Conservation (phyloP, 1,140 invertebrate species). For the Cotesia typhae region DNA sequence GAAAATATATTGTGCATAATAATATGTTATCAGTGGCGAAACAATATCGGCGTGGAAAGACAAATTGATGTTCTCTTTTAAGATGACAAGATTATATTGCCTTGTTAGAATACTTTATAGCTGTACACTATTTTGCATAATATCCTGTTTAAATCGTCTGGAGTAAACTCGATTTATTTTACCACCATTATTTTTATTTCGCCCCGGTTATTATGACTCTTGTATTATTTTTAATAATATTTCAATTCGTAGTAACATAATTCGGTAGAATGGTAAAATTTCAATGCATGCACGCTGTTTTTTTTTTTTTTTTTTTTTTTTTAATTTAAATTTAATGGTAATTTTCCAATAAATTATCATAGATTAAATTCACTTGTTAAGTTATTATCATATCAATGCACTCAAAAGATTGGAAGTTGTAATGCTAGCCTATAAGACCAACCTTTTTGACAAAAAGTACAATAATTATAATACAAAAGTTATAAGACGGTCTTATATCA, state of each 20-base stretch:
- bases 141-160: constrained; percentile 25
- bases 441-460: not conserved
- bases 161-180: constrained; percentile 32
- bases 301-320: too few relatives aligned
- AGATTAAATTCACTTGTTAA: too few relatives aligned
- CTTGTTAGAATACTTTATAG: constrained; percentile 35
- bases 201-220: not conserved
- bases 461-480: too few relatives aligned
- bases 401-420: too few relatives aligned
- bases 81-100: constrained; percentile 37
- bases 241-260: not conserved
- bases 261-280: too few relatives aligned
- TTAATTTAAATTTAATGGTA: too few relatives aligned
- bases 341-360: too few relatives aligned
- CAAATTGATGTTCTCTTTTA: constrained; percentile 31
- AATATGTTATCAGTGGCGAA: constrained; percentile 4
- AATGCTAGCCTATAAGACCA: too few relatives aligned
- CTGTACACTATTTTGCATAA: constrained; percentile 36
- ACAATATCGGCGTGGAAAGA: constrained; percentile 25
- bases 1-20: constrained; percentile 8
- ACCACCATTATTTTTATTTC: constrained; percentile 12
- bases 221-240: not conserved
- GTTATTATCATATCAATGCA: too few relatives aligned
- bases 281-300: too few relatives aligned
- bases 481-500: too few relatives aligned